phyloP scores from a whole-genome alignment of 2,888 invertebrate species.

The Cryptocephalus primarius region DNA sequence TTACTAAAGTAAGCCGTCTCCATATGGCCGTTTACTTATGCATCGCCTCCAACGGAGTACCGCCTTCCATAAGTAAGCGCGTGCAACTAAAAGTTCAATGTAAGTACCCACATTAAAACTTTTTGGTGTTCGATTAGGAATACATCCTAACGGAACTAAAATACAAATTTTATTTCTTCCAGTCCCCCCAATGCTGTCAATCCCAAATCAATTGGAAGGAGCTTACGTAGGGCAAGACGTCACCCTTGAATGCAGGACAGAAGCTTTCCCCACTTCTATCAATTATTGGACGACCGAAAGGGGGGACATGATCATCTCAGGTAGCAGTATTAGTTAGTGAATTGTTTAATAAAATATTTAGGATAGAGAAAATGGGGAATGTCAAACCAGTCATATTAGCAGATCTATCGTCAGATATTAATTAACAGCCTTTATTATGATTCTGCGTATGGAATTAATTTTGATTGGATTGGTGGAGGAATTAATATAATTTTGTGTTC shows the following conservation, averaged over 20 bases:
- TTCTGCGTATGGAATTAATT: too few species aligned
- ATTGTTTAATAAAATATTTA: not conserved
- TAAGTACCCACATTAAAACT: slow-evolving; percentile 41
- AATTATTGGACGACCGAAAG: slow-evolving; percentile 91
- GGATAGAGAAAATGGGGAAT: not conserved
- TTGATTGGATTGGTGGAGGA: too few species aligned
- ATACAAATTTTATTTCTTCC: slow-evolving; percentile 15
- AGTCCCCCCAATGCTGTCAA: slow-evolving; percentile 92
- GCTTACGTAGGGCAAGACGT: slow-evolving; percentile 84
- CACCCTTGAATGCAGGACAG: slow-evolving; percentile 79
- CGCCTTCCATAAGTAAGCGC: slow-evolving; percentile 79
- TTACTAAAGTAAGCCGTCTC: slow-evolving; percentile 78
- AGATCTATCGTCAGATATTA: too few species aligned
- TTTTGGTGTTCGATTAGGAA: too few species aligned
- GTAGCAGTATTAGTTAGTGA: slow-evolving; percentile 39
- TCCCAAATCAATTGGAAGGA: slow-evolving; percentile 85
- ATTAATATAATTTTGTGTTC: too few species aligned
- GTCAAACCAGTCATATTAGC: too few species aligned
- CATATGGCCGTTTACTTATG: slow-evolving; percentile 91
- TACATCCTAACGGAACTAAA: too few species aligned
- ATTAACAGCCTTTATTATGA: too few species aligned
- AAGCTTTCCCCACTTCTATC: slow-evolving; percentile 85
- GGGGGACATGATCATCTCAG: slow-evolving; percentile 88
- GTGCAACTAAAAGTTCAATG: slow-evolving; percentile 75
- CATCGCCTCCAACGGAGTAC: slow-evolving; percentile 87